Conservation (phyloP, 2,888 invertebrate genomes). For the Myopa testacea region DNA sequence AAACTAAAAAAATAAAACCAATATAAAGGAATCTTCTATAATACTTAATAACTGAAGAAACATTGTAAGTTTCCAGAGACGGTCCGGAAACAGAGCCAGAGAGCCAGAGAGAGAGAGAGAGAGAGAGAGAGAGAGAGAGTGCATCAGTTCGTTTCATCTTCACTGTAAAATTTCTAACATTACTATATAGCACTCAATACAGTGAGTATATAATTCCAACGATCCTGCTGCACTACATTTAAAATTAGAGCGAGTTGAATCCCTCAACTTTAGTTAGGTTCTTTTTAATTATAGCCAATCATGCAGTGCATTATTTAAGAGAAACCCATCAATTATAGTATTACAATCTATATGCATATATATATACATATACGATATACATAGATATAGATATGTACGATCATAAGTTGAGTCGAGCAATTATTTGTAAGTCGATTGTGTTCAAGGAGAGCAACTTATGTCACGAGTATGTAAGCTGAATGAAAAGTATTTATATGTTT, state of each 20-base stretch:
- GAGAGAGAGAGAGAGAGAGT: slow-evolving; percentile 32
- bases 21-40: too few species aligned
- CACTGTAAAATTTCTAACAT: background rate
- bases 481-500: slow-evolving; percentile 15
- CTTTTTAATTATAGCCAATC: slow-evolving; percentile 38
- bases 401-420: slow-evolving; percentile 4
- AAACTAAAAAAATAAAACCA: too few species aligned
- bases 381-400: too few species aligned
- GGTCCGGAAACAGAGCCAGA: slow-evolving; percentile 26
- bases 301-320: slow-evolving; percentile 31
- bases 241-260: slow-evolving; percentile 49
- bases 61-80: too few species aligned
- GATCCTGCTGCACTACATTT: slow-evolving; percentile 16
- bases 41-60: too few species aligned
- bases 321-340: slow-evolving; percentile 24
- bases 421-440: background rate
- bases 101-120: slow-evolving; percentile 12
- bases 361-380: background rate
- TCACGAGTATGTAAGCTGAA: background rate
- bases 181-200: background rate
- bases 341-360: slow-evolving; percentile 32
- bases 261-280: slow-evolving; percentile 51
- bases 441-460: background rate
- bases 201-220: slow-evolving; percentile 9
- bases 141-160: too few species aligned